Evolutionary conservation across 2,888 invertebrate genomes (phyloP).

Genomic region (Leptinotarsa haldemani): DNA sequence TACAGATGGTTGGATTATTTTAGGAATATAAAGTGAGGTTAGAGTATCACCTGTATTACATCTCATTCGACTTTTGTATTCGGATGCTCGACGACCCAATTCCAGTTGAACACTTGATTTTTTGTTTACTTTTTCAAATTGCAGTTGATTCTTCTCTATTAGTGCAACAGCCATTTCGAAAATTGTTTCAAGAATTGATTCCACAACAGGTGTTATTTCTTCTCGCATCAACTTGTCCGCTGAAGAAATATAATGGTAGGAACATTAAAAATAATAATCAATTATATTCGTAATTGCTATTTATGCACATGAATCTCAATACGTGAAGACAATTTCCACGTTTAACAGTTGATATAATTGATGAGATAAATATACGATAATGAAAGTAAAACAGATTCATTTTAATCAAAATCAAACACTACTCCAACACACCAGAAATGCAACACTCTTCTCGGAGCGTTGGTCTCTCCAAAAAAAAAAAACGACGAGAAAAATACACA

Average conservation of each 20-base stretch:
- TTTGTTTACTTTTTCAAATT: constrained; percentile 45
- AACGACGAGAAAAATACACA: no score
- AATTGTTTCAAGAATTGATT: constrained; percentile 57
- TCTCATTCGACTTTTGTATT: constrained; percentile 50
- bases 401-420: no score
- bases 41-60: constrained; percentile 59
- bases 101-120: constrained; percentile 31
- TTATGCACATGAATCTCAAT: no score
- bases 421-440: no score
- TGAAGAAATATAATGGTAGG: constrained; percentile 18
- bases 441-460: no score
- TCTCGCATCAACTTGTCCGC: constrained; percentile 38
- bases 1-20: constrained; percentile 58
- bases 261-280: no score
- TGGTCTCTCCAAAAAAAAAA: no score
- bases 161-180: constrained; percentile 59
- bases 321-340: no score
- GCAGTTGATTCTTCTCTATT: constrained; percentile 55
- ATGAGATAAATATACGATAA: no score
- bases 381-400: no score
- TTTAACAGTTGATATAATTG: no score
- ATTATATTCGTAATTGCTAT: no score
- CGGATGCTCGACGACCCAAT: constrained; percentile 39
- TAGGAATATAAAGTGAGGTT: constrained; percentile 55
- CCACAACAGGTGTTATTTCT: constrained; percentile 54